Percentiles rank a stretch among this genome's conserved stretches.
Conservation (phyloP, 2,888 invertebrate genomes). For the Tetrapedia diversipes region DNA sequence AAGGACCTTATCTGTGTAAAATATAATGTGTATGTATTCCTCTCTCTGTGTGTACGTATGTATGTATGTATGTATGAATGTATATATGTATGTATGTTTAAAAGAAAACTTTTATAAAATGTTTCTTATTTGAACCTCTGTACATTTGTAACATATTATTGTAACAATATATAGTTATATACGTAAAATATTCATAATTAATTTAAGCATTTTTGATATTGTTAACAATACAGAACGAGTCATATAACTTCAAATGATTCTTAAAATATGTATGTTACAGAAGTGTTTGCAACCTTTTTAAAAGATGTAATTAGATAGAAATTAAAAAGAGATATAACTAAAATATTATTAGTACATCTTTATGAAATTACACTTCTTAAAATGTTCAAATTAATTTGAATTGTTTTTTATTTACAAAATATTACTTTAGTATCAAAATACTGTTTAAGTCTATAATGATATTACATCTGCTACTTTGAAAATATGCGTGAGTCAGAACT, state of each 20-base stretch:
- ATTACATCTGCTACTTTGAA: background rate
- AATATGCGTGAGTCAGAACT: constrained; percentile 37
- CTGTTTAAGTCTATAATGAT: background rate
- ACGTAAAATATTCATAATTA: constrained; percentile 16
- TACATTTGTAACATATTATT: constrained; percentile 50
- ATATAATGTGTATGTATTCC: constrained; percentile 45
- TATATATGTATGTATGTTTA: constrained; percentile 46
- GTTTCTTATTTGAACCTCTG: constrained; percentile 39
- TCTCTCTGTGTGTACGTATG: background rate
- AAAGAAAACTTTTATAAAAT: constrained; percentile 38
- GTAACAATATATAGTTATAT: constrained; percentile 10
- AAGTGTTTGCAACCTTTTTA: background rate
- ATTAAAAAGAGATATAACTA: background rate
- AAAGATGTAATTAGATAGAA: constrained; percentile 8
- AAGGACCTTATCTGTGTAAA: constrained; percentile 49
- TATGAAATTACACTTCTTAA: no score
- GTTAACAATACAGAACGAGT: no score
- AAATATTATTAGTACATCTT: no score
- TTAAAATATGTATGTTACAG: no score
- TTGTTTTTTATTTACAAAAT: no score
- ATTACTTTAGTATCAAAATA: no score
- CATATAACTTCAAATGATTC: no score
- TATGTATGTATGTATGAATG: constrained; percentile 40
- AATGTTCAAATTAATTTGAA: no score
- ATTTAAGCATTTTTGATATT: constrained; percentile 14